Evolutionary conservation across 2,888 invertebrate genomes (phyloP).

Genomic region (Ophraella communa): DNA sequence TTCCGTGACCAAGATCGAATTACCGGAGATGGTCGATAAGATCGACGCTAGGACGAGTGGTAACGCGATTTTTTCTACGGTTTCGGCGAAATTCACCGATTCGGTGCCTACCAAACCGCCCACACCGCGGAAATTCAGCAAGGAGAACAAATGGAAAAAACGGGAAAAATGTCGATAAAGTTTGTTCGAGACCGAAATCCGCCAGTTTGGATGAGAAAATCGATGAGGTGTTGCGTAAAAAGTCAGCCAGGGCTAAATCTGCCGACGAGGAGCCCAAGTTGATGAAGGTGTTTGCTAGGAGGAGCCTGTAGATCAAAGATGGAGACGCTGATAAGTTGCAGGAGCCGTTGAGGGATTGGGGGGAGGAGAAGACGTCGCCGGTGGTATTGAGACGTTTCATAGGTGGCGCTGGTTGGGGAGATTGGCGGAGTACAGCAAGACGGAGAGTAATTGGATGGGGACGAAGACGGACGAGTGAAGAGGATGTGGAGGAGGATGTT

Average conservation of each 20-base stretch:
- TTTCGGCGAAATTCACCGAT: too few relatives aligned
- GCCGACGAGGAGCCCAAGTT: conserved; percentile 78
- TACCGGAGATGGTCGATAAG: too few relatives aligned
- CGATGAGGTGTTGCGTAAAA: conserved; percentile 65
- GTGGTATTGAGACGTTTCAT: conserved; percentile 52
- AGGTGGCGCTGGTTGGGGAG: conserved; percentile 49
- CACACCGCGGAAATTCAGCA: too few relatives aligned
- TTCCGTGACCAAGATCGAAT: conserved; percentile 67
- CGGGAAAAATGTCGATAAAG: too few relatives aligned
- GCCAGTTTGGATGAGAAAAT: conserved; percentile 61
- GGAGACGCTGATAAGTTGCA: conserved; percentile 68
- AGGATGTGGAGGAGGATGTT: too few relatives aligned
- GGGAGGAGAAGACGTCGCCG: too few relatives aligned
- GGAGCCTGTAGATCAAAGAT: conserved; percentile 82
- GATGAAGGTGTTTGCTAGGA: conserved; percentile 81
- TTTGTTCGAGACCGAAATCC: conserved; percentile 62
- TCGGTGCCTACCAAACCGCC: too few relatives aligned
- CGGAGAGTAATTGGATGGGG: conserved; percentile 46
- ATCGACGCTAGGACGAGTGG: conserved; percentile 58
- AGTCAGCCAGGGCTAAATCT: conserved; percentile 62
- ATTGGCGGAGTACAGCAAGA: conserved; percentile 51
- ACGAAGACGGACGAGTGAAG: too few relatives aligned
- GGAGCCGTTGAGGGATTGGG: conserved; percentile 62
- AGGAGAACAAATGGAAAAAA: too few relatives aligned
- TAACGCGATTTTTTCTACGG: too few relatives aligned